These are phyloP conservation scores for Podarcis lilfordi DNA, from an alignment of 2,797 vertebrate species.

Conservation along the genomic window DNA sequence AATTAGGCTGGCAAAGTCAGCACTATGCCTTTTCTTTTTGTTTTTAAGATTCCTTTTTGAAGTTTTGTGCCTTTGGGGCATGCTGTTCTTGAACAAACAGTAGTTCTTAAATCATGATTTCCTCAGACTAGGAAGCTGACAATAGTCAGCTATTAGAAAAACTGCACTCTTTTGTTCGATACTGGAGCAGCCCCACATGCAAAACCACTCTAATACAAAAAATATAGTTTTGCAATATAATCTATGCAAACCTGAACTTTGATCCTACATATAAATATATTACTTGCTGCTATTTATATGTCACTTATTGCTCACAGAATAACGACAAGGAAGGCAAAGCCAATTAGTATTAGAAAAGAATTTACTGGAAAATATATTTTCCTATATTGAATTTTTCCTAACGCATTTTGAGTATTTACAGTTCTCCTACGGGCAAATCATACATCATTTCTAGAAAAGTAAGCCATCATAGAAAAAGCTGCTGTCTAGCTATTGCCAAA, in stretches of 20 bases:
- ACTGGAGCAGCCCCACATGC: not conserved
- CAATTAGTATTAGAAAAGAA: not conserved
- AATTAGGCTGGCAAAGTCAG: conserved; percentile 59
- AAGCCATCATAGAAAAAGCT: not conserved
- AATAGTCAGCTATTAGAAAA: not conserved
- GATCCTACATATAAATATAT: not conserved
- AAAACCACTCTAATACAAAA: conserved; percentile 1
- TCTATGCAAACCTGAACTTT: conserved; percentile 4
- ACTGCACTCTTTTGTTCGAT: conserved; percentile 14
- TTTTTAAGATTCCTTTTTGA: conserved; percentile 31
- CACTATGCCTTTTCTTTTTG: not conserved
- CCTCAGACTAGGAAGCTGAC: conserved; percentile 14
- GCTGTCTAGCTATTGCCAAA: not conserved
- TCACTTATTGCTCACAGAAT: not conserved
- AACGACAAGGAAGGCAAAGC: not conserved
- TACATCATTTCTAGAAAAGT: not conserved
- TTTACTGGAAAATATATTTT: not conserved
- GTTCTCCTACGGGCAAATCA: not conserved
- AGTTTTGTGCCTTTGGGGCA: conserved; percentile 13
- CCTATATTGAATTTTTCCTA: not conserved
- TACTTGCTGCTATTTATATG: conserved; percentile 1
- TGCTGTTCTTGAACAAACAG: conserved; percentile 18
- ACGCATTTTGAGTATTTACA: not conserved
- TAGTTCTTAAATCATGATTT: conserved; percentile 28
- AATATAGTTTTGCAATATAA: conserved; percentile 1